Evolutionary conservation across 2,888 invertebrate species (phyloP).

Genomic region (Ptilodon capucinus): DNA sequence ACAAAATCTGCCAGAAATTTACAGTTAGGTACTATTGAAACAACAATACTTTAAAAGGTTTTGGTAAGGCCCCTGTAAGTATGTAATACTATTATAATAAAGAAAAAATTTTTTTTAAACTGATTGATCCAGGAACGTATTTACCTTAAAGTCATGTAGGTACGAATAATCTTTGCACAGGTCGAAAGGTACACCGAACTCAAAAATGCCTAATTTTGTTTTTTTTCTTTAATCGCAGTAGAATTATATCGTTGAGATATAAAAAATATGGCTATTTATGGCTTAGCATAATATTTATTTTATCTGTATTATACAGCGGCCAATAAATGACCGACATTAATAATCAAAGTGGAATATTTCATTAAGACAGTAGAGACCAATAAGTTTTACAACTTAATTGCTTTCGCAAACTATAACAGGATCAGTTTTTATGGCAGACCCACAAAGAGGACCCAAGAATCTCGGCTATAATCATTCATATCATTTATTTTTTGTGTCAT

Average conservation of each 20-base stretch:
- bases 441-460: conserved; percentile 58
- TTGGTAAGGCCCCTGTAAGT: no score
- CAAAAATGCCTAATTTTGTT: no score
- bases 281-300: conserved; percentile 53
- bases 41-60: no score
- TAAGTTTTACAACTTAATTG: conserved; percentile 79
- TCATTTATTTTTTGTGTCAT: conserved; percentile 60
- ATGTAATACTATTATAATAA: no score
- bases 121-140: no score
- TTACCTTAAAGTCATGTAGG: no score
- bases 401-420: conserved; percentile 76
- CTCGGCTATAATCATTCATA: conserved; percentile 41
- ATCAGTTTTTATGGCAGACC: conserved; percentile 69
- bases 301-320: conserved; percentile 53
- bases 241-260: conserved; percentile 9
- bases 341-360: conserved; percentile 73
- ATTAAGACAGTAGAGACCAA: conserved; percentile 69
- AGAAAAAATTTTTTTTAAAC: no score
- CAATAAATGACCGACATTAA: conserved; percentile 68
- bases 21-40: no score
- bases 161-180: no score
- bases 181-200: no score
- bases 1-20: no score
- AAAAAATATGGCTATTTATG: conserved; percentile 21
- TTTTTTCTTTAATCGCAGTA: not conserved